Base-by-base conservation (phyloP, 2,797 vertebrate species). In the Artibeus jamaicensis region DNA sequence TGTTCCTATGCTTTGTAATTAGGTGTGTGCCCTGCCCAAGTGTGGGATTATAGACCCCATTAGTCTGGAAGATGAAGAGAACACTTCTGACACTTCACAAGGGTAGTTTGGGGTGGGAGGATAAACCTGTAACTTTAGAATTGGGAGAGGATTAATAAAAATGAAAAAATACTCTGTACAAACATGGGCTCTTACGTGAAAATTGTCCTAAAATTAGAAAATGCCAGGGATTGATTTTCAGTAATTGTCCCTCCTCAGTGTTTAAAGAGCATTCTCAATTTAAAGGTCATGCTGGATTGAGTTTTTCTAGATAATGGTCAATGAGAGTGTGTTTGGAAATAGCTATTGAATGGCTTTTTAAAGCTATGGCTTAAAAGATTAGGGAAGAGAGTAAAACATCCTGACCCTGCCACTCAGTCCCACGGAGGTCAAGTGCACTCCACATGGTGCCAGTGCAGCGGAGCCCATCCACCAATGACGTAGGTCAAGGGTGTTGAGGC, bases 231-330 rank as follows among this genome's bases (percentile, higher is more conserved):
- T 97, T 97, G 87, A 94, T 81, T 97, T 96, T 95, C 91, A 96
- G 62, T 98, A 95, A 92, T 95, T 98, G 91, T 97, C 79, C 84
- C 48, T 95, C 79, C 76, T 79, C 97, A 96, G 77, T 98, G 96
- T 97, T 98, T 98, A 98, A 97, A 97, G 97, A 97, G 37, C 39
- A 46, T 95, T 85, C 76, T 97, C 92, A 91, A 42, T 97, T 97
- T 97, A 97, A 98, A 98, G 95, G 93, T 98, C 96, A 89, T 39
- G 10, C 71, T 50, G 97, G 97, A 97, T 94, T 95, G 95, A 97
- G 89, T 92, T n/a, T 98, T 98, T 95, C 85, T 96, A 95, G 88
- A 87, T 96, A 89, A 94, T 89, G 12, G 68, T 87, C 55, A 29
- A 83, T 78, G 95, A 85, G 92, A 97, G 94, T 97, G 67, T 86